Percentiles rank a stretch among this genome's conserved stretches.
Conservation (phyloP, 2,113 vertebrate genomes). For the Cathartes aura region DNA sequence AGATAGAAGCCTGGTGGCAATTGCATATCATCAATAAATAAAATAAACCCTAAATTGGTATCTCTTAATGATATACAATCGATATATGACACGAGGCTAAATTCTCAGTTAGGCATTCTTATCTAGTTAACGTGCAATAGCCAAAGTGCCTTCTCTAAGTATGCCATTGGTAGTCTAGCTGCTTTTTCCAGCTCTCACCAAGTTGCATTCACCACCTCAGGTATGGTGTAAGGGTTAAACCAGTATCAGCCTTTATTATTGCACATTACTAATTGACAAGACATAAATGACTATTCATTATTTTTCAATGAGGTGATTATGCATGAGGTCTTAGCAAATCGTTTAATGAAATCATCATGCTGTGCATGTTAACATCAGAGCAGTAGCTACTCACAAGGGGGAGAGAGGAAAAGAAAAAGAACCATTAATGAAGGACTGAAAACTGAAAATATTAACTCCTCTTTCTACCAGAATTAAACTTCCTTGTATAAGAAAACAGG, state of each 20-base stretch:
- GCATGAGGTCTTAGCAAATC: background rate
- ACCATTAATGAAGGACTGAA: background rate
- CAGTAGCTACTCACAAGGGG: background rate
- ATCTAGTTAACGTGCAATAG: background rate
- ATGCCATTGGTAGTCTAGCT: background rate
- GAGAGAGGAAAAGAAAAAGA: background rate
- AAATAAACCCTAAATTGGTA: background rate
- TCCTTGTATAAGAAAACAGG: background rate
- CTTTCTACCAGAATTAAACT: background rate
- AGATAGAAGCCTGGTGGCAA: background rate
- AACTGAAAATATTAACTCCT: background rate
- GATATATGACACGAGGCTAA: background rate
- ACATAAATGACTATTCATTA: background rate
- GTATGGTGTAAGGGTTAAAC: background rate
- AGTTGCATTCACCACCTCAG: background rate
- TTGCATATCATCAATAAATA: background rate
- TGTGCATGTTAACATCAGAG: background rate
- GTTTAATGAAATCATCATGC: background rate
- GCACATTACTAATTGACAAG: background rate
- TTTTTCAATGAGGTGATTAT: slow-evolving; percentile 10
- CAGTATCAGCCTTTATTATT: background rate
- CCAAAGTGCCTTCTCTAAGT: background rate
- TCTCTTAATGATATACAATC: background rate
- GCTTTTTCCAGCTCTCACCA: background rate
- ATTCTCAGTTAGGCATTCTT: background rate